Evolutionary conservation across 2,888 invertebrate species (phyloP).

Genomic region (Mesochorus sp.): DNA sequence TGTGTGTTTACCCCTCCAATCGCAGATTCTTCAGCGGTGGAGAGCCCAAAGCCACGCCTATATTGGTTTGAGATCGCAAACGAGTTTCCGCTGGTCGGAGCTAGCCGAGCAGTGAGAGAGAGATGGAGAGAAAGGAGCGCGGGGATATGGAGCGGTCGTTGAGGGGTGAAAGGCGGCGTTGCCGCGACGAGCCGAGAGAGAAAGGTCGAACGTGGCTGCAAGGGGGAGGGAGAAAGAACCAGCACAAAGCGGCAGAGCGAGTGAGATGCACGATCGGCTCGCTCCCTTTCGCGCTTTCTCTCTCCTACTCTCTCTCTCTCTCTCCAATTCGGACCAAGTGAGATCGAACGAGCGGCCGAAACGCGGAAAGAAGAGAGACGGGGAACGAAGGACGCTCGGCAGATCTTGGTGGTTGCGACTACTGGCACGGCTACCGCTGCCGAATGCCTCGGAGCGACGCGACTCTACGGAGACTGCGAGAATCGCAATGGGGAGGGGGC

Average conservation of each 20-base stretch:
- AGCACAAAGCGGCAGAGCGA: conserved; percentile 1
- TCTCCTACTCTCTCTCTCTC: neutral
- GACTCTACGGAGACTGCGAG: conserved; percentile 43
- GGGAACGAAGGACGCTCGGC: conserved; percentile 47
- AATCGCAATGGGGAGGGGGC: conserved; percentile 31
- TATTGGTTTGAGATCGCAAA: neutral
- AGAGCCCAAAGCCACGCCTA: conserved; percentile 42
- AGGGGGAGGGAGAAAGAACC: conserved; percentile 9
- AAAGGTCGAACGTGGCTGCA: neutral
- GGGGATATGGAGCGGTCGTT: conserved; percentile 14
- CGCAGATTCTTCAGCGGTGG: neutral
- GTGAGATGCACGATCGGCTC: conserved; percentile 19
- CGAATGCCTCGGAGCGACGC: conserved; percentile 62
- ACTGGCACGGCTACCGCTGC: conserved; percentile 58
- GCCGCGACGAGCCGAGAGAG: conserved; percentile 47
- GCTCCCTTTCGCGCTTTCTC: neutral
- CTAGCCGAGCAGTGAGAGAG: conserved; percentile 49
- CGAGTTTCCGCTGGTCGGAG: conserved; percentile 43
- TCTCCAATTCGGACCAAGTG: conserved; percentile 20
- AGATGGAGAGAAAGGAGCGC: conserved; percentile 27
- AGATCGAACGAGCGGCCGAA: conserved; percentile 19
- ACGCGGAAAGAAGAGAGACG: conserved; percentile 44
- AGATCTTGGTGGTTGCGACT: conserved; percentile 56
- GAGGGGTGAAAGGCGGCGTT: conserved; percentile 53
- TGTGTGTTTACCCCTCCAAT: conserved; percentile 31